Percentiles rank a stretch among this genome's conserved stretches.
phyloP scores from a whole-genome alignment of 1,140 invertebrate genomes.

The Drosophila dunni region DNA sequence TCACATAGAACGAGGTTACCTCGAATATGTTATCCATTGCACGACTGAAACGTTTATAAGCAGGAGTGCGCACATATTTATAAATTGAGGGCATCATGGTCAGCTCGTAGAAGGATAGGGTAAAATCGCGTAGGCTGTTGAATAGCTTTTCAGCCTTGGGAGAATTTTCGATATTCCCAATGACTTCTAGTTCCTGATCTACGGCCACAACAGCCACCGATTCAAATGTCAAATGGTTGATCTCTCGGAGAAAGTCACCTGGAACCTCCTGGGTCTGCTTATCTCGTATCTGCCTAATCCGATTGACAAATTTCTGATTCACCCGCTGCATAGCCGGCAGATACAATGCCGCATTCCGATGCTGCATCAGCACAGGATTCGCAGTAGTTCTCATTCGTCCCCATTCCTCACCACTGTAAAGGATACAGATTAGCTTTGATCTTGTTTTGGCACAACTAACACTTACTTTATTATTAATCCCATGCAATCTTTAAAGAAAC shows the following conservation, averaged over 20 bases:
- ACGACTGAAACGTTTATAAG: constrained; percentile 86
- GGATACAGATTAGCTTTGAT: too few species aligned
- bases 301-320: constrained; percentile 88
- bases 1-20: constrained; percentile 40
- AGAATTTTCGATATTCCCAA: constrained; percentile 85
- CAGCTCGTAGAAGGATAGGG: constrained; percentile 73
- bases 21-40: constrained; percentile 63
- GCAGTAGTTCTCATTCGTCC: constrained; percentile 26
- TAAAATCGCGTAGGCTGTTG: constrained; percentile 18
- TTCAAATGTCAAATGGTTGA: constrained; percentile 38
- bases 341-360: constrained; percentile 50
- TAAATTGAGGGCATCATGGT: constrained; percentile 88
- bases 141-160: constrained; percentile 24
- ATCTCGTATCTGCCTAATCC: constrained; percentile 85
- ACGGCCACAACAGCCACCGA: constrained; percentile 32
- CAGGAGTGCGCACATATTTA: constrained; percentile 84
- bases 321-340: constrained; percentile 62
- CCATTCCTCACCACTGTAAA: constrained; percentile 53
- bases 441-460: too few species aligned
- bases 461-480: constrained; percentile 50
- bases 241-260: constrained; percentile 28
- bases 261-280: constrained; percentile 35
- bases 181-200: constrained; percentile 39
- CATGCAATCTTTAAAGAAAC: constrained; percentile 51
- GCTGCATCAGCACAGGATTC: constrained; percentile 64